A percentile compares a stretch with the other conserved stretches of the same genome.
Evolutionary conservation across 2,888 invertebrate genomes (phyloP).

Genomic region (Elaeidobius kamerunicus): DNA sequence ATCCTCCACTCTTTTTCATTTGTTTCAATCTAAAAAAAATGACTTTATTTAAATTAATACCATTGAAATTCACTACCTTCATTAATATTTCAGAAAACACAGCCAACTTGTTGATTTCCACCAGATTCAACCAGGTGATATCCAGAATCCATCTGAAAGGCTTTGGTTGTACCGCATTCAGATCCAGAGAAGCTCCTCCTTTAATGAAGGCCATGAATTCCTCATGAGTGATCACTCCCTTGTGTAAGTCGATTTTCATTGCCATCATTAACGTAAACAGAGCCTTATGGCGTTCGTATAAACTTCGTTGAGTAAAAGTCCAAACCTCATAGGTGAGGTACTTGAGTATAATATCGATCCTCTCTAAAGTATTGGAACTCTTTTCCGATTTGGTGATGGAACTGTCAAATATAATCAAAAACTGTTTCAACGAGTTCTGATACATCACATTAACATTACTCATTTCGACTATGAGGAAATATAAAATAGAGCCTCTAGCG

Average conservation of each 20-base stretch:
- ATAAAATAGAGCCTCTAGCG: conserved; percentile 88
- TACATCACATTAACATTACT: conserved; percentile 96
- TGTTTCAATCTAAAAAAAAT: conserved; percentile 61
- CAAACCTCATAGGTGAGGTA: conserved; percentile 91
- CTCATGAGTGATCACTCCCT: conserved; percentile 75
- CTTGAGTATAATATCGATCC: conserved; percentile 83
- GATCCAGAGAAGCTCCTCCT: conserved; percentile 90
- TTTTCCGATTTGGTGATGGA: conserved; percentile 90
- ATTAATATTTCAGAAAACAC: conserved; percentile 76
- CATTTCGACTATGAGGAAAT: conserved; percentile 97
- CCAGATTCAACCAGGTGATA: conserved; percentile 93
- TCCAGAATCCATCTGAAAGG: conserved; percentile 94
- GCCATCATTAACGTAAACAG: conserved; percentile 92
- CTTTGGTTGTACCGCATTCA: conserved; percentile 89
- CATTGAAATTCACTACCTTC: conserved; percentile 56
- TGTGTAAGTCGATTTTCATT: conserved; percentile 90
- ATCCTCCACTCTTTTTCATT: conserved; percentile 85
- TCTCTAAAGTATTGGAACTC: conserved; percentile 77
- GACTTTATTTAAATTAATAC: neutral
- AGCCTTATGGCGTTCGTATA: conserved; percentile 91
- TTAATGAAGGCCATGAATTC: conserved; percentile 96
- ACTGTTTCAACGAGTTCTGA: conserved; percentile 93
- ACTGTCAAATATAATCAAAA: conserved; percentile 88
- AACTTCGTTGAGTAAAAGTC: conserved; percentile 86
- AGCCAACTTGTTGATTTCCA: conserved; percentile 84